A percentile compares a stretch with the other conserved stretches of the same genome.
Evolutionary conservation across 2,113 vertebrate genomes (phyloP).

Genomic region (Sisor rabdophorus): DNA sequence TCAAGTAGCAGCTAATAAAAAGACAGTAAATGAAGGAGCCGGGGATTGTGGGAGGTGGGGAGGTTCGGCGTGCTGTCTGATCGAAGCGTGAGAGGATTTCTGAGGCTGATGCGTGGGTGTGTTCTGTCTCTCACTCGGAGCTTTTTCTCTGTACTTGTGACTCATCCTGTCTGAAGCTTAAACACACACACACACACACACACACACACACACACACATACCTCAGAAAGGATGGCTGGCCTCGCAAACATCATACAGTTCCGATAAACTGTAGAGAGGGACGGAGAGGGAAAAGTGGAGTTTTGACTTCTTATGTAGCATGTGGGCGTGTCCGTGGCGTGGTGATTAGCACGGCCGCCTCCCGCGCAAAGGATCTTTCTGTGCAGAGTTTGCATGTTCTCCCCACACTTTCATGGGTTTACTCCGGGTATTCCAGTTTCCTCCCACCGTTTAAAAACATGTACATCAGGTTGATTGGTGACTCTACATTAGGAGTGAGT

Average conservation of each 20-base stretch:
- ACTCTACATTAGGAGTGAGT: too few relatives aligned
- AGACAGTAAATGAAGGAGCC: slow-evolving; percentile 24
- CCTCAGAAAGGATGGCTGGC: slow-evolving; percentile 37
- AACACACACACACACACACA: slow-evolving; percentile 56
- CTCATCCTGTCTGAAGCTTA: slow-evolving; percentile 59
- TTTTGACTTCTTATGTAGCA: too few relatives aligned
- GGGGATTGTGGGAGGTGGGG: not conserved
- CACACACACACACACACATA: slow-evolving; percentile 55
- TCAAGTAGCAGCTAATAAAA: slow-evolving; percentile 25
- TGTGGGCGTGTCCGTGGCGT: too few relatives aligned
- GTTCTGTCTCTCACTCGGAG: slow-evolving; percentile 38
- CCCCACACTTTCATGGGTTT: too few relatives aligned
- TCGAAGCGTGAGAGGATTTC: slow-evolving; percentile 23
- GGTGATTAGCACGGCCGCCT: too few relatives aligned
- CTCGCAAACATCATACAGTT: slow-evolving; percentile 22
- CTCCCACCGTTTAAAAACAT: too few relatives aligned
- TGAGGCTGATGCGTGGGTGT: slow-evolving; percentile 54
- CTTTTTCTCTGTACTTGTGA: slow-evolving; percentile 55
- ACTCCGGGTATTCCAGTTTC: too few relatives aligned
- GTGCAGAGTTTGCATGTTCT: too few relatives aligned
- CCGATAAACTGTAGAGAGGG: not conserved
- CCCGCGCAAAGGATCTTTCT: too few relatives aligned
- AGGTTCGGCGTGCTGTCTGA: not conserved
- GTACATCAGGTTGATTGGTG: too few relatives aligned
- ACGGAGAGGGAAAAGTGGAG: not conserved